A percentile compares a stretch with the other conserved stretches of the same genome.
Evolutionary conservation across 1,140 invertebrate genomes (phyloP).

Genomic region (Sarcophaga bullata): DNA sequence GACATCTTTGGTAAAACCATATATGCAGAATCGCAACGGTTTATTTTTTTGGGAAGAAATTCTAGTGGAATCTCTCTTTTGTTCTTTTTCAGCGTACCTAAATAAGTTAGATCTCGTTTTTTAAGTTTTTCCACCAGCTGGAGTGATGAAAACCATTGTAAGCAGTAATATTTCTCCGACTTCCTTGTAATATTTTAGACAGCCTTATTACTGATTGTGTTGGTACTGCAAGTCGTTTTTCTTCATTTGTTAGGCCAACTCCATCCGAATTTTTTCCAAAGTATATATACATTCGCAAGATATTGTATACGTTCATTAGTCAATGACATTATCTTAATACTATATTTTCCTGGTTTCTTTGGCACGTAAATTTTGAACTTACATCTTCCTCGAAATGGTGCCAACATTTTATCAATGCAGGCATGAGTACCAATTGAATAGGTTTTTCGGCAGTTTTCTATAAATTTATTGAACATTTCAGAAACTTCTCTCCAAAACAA

Average conservation of each 20-base stretch:
- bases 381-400: constrained; percentile 62
- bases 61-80: constrained; percentile 63
- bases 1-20: constrained; percentile 50
- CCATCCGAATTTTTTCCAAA: constrained; percentile 52
- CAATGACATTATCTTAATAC: constrained; percentile 61
- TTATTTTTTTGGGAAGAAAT: not conserved
- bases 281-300: constrained; percentile 51
- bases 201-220: constrained; percentile 42
- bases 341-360: constrained; percentile 67
- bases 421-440: constrained; percentile 52
- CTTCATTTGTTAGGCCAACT: constrained; percentile 45
- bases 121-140: constrained; percentile 56
- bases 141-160: constrained; percentile 66
- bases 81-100: constrained; percentile 67
- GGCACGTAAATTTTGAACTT: constrained; percentile 66
- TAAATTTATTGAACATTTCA: constrained; percentile 19
- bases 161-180: constrained; percentile 58
- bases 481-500: too few species aligned
- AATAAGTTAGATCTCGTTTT: constrained; percentile 58
- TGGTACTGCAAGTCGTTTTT: constrained; percentile 46
- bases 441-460: constrained; percentile 55
- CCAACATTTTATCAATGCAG: constrained; percentile 65
- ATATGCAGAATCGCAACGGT: too few species aligned
- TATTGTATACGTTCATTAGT: constrained; percentile 56
- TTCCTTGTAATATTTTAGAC: constrained; percentile 51